Evolutionary conservation across 2,797 vertebrate genomes (phyloP).

Genomic region (Parauchenoglanis ngamensis): DNA sequence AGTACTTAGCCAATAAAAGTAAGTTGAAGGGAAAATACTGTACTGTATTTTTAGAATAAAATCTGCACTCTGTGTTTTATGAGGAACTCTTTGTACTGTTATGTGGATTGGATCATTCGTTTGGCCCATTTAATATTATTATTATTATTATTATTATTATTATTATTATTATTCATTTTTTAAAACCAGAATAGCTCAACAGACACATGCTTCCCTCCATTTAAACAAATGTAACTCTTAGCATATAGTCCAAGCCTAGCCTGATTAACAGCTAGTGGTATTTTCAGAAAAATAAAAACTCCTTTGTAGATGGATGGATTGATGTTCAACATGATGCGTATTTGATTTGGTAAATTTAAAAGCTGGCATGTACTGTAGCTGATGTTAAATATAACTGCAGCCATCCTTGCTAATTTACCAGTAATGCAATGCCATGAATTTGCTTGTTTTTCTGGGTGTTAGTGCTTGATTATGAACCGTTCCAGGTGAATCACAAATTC

Average conservation of each 20-base stretch:
- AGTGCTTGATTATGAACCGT: not conserved
- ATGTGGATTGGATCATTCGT: not conserved
- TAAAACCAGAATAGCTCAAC: not conserved
- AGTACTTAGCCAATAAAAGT: slow-evolving; percentile 21
- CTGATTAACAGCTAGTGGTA: not conserved
- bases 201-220: not conserved
- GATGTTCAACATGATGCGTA: not conserved
- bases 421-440: not conserved
- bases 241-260: not conserved
- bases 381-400: not conserved
- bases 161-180: not conserved
- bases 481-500: not conserved
- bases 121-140: too few relatives aligned
- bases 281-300: not conserved
- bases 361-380: not conserved
- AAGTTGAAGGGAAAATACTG: slow-evolving; percentile 20
- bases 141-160: not conserved
- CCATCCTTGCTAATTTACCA: not conserved
- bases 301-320: not conserved
- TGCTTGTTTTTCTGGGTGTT: not conserved
- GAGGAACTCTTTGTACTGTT: not conserved
- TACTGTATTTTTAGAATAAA: slow-evolving; percentile 11
- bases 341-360: slow-evolving; percentile 4
- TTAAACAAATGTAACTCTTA: not conserved
- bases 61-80: slow-evolving; percentile 1